Conservation (phyloP, 1,140 invertebrate species). For the Trichonephila inaurata region DNA sequence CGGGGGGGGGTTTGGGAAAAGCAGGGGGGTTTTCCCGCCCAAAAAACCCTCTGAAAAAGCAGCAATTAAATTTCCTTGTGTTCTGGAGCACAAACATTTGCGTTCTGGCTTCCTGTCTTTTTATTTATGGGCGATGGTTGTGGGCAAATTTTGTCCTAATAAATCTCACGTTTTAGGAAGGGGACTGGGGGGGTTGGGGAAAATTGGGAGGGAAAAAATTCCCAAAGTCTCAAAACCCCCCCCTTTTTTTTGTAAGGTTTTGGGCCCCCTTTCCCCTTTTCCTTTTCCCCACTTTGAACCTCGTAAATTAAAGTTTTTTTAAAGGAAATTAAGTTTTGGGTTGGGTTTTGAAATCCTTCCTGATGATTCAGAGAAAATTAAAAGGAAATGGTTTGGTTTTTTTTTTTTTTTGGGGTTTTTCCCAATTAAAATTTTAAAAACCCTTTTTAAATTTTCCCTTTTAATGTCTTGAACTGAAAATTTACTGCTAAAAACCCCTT, state of each 20-base stretch:
- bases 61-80: constrained; percentile 7
- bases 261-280: background rate
- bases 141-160: constrained; percentile 4
- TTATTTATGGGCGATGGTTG: constrained; percentile 17
- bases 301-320: background rate
- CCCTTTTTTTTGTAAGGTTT: background rate
- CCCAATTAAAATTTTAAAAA: too few relatives aligned
- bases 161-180: background rate
- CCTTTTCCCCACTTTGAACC: background rate
- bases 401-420: too few relatives aligned
- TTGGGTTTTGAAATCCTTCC: background rate
- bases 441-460: too few relatives aligned
- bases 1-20: background rate
- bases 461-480: too few relatives aligned
- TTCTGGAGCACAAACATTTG: background rate
- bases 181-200: background rate
- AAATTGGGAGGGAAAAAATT: too few relatives aligned
- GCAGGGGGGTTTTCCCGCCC: background rate
- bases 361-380: too few relatives aligned
- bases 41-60: background rate
- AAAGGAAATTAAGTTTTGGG: background rate
- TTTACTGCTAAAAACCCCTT: too few relatives aligned
- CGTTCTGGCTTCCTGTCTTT: background rate
- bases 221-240: too few relatives aligned
- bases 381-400: too few relatives aligned